These are phyloP conservation scores for Macropis europaea DNA, from an alignment of 2,888 invertebrate genomes.

Conservation along the genomic window DNA sequence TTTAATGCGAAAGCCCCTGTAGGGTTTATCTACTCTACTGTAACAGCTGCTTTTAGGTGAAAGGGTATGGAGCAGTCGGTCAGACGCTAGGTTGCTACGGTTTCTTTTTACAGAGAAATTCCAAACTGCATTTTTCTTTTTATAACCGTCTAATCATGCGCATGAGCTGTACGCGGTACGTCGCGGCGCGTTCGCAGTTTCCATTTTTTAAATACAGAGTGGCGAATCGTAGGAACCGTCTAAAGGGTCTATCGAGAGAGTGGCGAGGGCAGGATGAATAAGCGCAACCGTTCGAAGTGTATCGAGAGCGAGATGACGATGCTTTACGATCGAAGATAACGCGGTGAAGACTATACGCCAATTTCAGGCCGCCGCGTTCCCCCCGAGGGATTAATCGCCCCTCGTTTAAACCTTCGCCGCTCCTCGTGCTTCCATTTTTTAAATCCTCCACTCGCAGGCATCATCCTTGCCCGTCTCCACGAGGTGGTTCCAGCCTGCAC, in stretches of 20 bases:
- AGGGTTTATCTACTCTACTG: too few relatives aligned
- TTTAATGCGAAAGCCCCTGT: too few relatives aligned
- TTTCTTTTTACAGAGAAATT: too few relatives aligned
- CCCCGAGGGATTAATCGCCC: constrained; percentile 62
- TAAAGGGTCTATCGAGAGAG: constrained; percentile 27
- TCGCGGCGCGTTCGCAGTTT: too few relatives aligned
- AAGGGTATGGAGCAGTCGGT: too few relatives aligned
- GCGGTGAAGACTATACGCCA: constrained; percentile 63
- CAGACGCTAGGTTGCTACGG: too few relatives aligned
- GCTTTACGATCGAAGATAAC: constrained; percentile 65
- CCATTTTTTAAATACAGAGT: too few relatives aligned
- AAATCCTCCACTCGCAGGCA: constrained; percentile 57
- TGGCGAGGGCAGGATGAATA: constrained; percentile 59
- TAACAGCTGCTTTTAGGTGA: too few relatives aligned
- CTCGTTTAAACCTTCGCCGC: constrained; percentile 65
- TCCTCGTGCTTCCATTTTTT: constrained; percentile 61
- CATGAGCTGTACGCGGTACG: too few relatives aligned
- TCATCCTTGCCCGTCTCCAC: constrained; percentile 35
- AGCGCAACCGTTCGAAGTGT: constrained; percentile 58
- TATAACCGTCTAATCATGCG: too few relatives aligned
- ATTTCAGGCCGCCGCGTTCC: constrained; percentile 59
- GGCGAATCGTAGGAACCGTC: too few relatives aligned
- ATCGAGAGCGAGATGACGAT: constrained; percentile 60
- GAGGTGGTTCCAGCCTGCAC: constrained; percentile 27
- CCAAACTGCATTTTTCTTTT: too few relatives aligned